Conservation (phyloP, 92 coral and sea anemone species). For the Isaurus tuberculatus region DNA sequence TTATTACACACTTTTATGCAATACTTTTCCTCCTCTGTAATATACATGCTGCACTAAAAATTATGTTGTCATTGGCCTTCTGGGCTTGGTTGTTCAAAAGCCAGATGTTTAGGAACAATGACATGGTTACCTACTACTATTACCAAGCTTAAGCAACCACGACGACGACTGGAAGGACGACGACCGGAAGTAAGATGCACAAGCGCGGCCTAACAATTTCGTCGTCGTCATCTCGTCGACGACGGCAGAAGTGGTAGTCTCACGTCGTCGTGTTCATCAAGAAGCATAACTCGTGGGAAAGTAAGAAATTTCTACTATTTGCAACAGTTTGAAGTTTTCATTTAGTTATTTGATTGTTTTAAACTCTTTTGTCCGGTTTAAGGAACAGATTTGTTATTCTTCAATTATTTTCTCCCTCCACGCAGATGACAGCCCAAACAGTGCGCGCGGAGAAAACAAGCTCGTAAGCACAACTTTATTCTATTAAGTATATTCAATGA, state of each 20-base stretch:
- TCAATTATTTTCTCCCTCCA: conserved; percentile 3
- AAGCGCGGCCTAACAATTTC: conserved; percentile 38
- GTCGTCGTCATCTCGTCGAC: conserved; percentile 42
- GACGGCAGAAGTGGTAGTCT: conserved; percentile 29
- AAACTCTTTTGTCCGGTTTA: conserved; percentile 8
- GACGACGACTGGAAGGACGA: conserved; percentile 35
- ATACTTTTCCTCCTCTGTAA: no score
- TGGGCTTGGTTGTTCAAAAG: no score
- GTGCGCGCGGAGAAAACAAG: conserved; percentile 18
- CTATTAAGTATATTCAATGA: neutral
- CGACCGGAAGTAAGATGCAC: conserved; percentile 27
- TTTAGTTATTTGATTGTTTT: neutral
- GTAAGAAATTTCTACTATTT: conserved; percentile 14
- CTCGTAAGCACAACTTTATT: conserved; percentile 14
- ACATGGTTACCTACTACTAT: neutral
- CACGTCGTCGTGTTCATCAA: conserved; percentile 43
- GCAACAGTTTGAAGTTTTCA: conserved; percentile 22
- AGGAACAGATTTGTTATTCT: neutral
- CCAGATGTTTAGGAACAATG: no score
- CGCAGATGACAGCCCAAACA: conserved; percentile 8
- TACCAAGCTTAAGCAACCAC: conserved; percentile 34
- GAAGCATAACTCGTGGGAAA: neutral
- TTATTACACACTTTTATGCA: no score
- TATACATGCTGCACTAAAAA: no score
- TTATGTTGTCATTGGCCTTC: no score